These are phyloP conservation scores for Capromys pilorides DNA, from an alignment of 2,797 vertebrate genomes.

Conservation along the genomic window DNA sequence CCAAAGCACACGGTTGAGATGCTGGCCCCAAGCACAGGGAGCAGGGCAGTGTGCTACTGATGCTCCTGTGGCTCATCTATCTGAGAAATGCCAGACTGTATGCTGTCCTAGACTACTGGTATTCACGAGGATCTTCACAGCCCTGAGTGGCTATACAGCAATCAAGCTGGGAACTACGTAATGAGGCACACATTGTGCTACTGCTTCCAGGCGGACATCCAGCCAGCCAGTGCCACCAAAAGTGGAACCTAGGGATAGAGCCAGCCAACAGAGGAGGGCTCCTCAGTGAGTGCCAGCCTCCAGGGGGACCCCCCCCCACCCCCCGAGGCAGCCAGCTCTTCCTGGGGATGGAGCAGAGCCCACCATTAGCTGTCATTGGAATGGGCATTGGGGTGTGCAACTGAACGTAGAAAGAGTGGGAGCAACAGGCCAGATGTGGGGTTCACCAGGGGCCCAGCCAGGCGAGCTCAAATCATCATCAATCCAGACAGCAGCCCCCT, in stretches of 20 bases:
- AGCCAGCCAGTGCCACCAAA: no score
- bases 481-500: neutral
- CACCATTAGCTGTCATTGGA: neutral
- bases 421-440: neutral
- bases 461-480: neutral
- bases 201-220: neutral
- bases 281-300: neutral
- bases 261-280: neutral
- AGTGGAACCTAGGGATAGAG: neutral
- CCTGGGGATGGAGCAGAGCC: neutral
- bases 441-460: neutral
- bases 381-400: neutral
- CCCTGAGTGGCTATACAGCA: neutral
- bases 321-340: no score
- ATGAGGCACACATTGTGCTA: neutral
- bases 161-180: neutral
- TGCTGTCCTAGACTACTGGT: neutral
- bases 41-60: neutral
- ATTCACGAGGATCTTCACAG: rapidly evolving
- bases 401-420: neutral
- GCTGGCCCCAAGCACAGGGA: rapidly evolving
- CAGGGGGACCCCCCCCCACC: no score
- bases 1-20: no score
- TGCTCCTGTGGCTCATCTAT: rapidly evolving
- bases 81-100: rapidly evolving